Evolutionary conservation across 2,888 invertebrate genomes (phyloP), one percentile per base, ranked within the genome.

Genomic region (Agrotis exclamationis): DNA sequence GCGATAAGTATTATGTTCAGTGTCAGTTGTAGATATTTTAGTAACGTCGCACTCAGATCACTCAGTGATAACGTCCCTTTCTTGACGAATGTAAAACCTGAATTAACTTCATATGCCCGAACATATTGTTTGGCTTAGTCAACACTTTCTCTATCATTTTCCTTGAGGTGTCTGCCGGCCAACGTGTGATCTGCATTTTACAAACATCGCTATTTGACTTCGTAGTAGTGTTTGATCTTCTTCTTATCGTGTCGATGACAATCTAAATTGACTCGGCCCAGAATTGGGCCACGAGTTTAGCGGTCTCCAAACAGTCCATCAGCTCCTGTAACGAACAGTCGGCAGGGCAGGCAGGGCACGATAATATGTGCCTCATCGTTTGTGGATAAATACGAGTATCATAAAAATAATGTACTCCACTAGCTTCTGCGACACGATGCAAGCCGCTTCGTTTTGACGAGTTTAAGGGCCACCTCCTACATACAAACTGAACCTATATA

Each of bases 11-110:
- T 50, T 48, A 47, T 47, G n/a, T 64, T 60, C 50, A 54, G n/a
- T 77, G 48, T 77, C 53, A 54, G 47, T n/a, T 73, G 48, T 58
- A 59, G 14, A 33, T 66, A 66, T 54, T 72, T 63, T 51, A 39
- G 45, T 47, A 80, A 63, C 57, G 28, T 18, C 9, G 33, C 28
- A 47, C 39, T 70, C 48, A 48, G 20, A n/a, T n/a, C n/a, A n/a
- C n/a, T n/a, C n/a, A n/a, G n/a, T n/a, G 63, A 63, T 58, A 63
- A 66, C 39, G 53, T 22, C 0, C n/a, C 45, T 59, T 44, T 45
- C 33, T 63, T 48, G 13, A 28, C 20, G 22, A 24, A 39, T 57
- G 20, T 18, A 33, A n/a, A 54, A 39, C 0, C 3, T 16, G 22
- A 16, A 22, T 3, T 2, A n/a, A 5, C 28, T n/a, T 28, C 14